Evolutionary conservation across 1,140 invertebrate species (phyloP), one percentile per base, ranked within the genome.

Genomic region (Halotydeus destructor): DNA sequence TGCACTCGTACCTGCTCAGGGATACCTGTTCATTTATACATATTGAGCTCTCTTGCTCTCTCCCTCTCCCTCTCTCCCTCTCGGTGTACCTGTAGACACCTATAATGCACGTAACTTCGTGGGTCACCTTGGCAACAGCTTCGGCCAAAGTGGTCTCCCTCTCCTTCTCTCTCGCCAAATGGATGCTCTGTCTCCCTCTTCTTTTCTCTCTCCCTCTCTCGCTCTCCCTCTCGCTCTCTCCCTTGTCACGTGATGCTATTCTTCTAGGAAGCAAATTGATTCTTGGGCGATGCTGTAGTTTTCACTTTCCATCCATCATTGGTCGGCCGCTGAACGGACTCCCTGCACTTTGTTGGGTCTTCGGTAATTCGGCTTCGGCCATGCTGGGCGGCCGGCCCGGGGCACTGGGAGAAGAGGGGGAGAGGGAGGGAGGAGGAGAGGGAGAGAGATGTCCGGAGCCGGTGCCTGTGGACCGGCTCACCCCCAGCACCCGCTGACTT

Each of bases 41-140:
- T 16, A n/a, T 31, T 16, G 30, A 31, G 16, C 12, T n/a, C 18
- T 31, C 18, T 12, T 31, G 30, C 18, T 31, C 18, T 14, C 22
- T 32, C 8, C 19, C n/a, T 21, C 42, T 45, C 43, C 28, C 41
- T 33, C 43, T 45, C 21, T 27, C 43, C 16, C 23, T 12, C n/a
- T 12, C 18, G 18, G 21, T 12, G 18, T 37, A n/a, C 12, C 12
- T 31, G 30, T 31, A n/a, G 12, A 31, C 30, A 3, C 30, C 12
- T n/a, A 31, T 31, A 31, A 16, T 31, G 16, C 12, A n/a, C 30
- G 16, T 12, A 31, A 16, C 12, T 31, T n/a, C 30, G 16, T 16
- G 16, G 16, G 16, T n/a, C 12, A n/a, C n/a, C n/a, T 12, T 12
- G 30, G 12, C 18, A 16, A n/a, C 12, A 31, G 16, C 12, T 31